Base-by-base conservation (phyloP, 2,888 invertebrate species). In the Ethmia dodecea region DNA sequence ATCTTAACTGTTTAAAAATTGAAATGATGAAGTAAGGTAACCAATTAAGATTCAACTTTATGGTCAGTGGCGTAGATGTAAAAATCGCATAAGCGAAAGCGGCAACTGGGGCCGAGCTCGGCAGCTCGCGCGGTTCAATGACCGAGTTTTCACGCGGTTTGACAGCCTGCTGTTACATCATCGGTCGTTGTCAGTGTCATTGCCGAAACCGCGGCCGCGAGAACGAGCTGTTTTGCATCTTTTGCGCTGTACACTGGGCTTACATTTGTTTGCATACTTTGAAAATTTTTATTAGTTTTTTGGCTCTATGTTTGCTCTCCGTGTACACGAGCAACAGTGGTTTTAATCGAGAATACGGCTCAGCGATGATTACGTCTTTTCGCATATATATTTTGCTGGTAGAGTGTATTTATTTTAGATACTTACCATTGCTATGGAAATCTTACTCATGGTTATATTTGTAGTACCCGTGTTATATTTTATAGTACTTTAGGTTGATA, bases 131-230 rank as follows among this genome's bases (percentile, higher is more conserved):
- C 72, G 70, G 87, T 77, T 86, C 86, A 86, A 86, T 78, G 86
- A 81, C 87, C 86, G 86, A 84, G 70, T 86, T 86, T 86, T 86
- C 84, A 83, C 79, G 79, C 57, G 39, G 84, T 84, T 84, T 86
- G 86, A 84, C 84, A 83, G 84, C 80, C 77, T 76, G 77, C 70
- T 77, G 81, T 86, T 86, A 86, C 86, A 84, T 86, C 86, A 86
- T 74, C 83, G 79, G 69, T 67, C 72, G 77, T 70, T 76, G 83
- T 84, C 86, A 84, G 81, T 86, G 86, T 86, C 87, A 86, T 81
- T 86, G 86, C 86, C 86, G 80, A 86, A 86, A 76, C 67, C 58
- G 56, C 67, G 61, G 52, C 44, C 50, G 48, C 42, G 42, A 36
- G 42, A 43, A 53, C 49, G 56, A 65, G 66, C 67, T 54, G 73